Conservation (phyloP, 2,888 invertebrate species). For the Chymomyza amoena region DNA sequence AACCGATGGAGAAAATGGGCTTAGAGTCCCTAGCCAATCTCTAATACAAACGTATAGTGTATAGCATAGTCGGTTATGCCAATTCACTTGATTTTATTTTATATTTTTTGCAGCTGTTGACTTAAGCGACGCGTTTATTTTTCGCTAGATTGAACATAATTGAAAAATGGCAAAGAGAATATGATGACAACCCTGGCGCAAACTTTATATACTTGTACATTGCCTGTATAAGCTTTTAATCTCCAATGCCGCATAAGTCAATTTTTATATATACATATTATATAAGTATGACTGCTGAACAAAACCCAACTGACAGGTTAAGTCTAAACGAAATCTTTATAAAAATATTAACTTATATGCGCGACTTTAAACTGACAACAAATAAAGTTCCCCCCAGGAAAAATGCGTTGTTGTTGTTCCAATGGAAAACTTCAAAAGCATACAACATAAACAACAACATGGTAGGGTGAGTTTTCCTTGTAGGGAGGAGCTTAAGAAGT, state of each 20-base stretch:
- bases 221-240: not conserved
- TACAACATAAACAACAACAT: not conserved
- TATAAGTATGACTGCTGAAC: not conserved
- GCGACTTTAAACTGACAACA: not conserved
- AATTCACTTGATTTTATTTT: not conserved
- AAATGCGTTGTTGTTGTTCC: not conserved
- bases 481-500: not conserved
- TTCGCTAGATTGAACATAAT: slow-evolving; percentile 18
- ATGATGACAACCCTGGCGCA: not conserved
- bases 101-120: not conserved
- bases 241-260: not conserved
- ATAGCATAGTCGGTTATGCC: not conserved
- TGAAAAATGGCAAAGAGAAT: slow-evolving; percentile 16
- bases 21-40: no score
- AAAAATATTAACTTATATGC: not conserved
- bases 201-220: not conserved
- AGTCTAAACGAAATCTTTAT: not conserved
- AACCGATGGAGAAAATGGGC: not conserved
- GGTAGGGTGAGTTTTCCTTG: not conserved
- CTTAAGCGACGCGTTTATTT: not conserved
- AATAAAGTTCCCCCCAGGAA: not conserved
- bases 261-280: not conserved
- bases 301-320: not conserved
- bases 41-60: not conserved
- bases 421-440: not conserved